Evolutionary conservation across 1,140 invertebrate species (phyloP).

Genomic region (Drosophila watanabei): DNA sequence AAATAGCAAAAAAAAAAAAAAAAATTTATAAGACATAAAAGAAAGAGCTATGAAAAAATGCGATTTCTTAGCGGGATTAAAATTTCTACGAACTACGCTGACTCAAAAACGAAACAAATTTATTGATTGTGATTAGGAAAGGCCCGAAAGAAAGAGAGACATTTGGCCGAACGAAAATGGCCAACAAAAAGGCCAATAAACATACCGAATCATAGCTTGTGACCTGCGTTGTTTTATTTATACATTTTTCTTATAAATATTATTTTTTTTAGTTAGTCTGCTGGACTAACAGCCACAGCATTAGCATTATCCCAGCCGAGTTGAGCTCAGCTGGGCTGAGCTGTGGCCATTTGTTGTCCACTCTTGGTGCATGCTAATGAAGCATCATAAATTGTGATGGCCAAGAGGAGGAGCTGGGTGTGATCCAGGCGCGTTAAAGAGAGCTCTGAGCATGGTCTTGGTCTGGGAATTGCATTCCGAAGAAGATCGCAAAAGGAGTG

Average conservation of each 20-base stretch:
- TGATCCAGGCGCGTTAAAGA: conserved; percentile 22
- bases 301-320: not conserved
- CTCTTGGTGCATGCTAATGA: conserved; percentile 76
- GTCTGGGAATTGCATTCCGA: not conserved
- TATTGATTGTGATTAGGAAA: conserved; percentile 37
- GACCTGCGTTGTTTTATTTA: conserved; percentile 3
- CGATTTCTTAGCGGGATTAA: conserved; percentile 45
- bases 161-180: conserved; percentile 28
- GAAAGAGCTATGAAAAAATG: conserved; percentile 17
- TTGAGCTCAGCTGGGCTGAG: not conserved
- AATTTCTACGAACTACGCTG: conserved; percentile 31
- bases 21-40: conserved; percentile 1
- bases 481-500: not conserved
- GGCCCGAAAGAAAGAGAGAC: conserved; percentile 23
- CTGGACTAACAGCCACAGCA: conserved; percentile 11
- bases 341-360: conserved; percentile 42
- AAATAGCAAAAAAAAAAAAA: conserved; percentile 13
- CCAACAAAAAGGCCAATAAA: conserved; percentile 46
- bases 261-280: not conserved
- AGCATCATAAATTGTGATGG: conserved; percentile 69
- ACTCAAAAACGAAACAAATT: conserved; percentile 33
- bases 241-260: not conserved
- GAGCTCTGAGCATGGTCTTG: conserved; percentile 6
- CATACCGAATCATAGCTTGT: conserved; percentile 33
- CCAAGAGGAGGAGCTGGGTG: conserved; percentile 24